Base-by-base conservation (phyloP, 2,888 invertebrate genomes). In the Mesodorylaimus sp. region DNA sequence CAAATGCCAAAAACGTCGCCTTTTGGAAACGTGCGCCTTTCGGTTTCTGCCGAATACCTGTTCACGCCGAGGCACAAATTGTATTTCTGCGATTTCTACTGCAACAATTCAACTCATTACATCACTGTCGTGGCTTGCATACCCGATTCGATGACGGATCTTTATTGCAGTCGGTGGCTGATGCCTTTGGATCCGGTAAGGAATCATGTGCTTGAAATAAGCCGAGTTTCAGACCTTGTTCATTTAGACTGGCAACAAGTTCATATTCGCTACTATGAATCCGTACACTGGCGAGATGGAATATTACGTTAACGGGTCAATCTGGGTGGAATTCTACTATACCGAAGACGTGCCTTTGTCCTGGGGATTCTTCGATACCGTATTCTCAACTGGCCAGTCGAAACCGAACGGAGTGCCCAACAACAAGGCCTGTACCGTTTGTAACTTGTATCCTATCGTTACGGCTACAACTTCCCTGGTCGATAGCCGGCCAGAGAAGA, bases 11-110 rank as follows among this genome's bases (percentile, higher is more conserved):
- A 48, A 10, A 45, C 21, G 3, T 62, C 62, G 16, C 62, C 62
- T 2, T 64, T 63, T 51, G 64, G 64, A 37, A 57, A 61, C 43
- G 55, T 58, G 23, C 56, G 62, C 21, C 58, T 62, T 57, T 37
- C 54, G 3, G 47, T 64, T 23, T 52, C 55, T 10, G 53, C 56
- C 21, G 16, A 2, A 28, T 45, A 16, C 27, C 47, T 60, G 24
- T 52, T 60, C 23, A 48, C 57, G 21, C 55, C 56, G 10, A 46
- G 47, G 28, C 27, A 29, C 29, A 54, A 57, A 24, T 50, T 65
- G 46, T 66, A 67, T 50, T 67, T 67, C 50, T 58, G 62, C n/a
- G 66, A 67, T 52, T 67, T 66, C 56, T 67, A 67, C 56, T 67
- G 67, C 55, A 63, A 62, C 55, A 55, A 57, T 42, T 46, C 50